Evolutionary conservation across 2,888 invertebrate genomes (phyloP).

Genomic region (Aphodius granarius): DNA sequence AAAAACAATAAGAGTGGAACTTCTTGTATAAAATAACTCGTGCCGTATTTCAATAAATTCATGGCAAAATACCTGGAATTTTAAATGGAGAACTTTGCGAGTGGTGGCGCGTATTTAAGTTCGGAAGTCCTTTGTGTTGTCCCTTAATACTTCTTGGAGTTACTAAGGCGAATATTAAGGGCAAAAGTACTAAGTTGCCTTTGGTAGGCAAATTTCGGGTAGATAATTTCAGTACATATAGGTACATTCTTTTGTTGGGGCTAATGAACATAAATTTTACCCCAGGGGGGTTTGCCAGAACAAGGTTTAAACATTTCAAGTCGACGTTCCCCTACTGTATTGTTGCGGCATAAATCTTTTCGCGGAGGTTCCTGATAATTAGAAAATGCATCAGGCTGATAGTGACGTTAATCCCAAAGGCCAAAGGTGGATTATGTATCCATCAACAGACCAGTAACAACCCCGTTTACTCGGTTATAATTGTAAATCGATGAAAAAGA

Average conservation of each 20-base stretch:
- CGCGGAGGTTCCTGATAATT: constrained; percentile 36
- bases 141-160: neutral
- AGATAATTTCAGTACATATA: neutral
- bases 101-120: neutral
- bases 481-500: neutral
- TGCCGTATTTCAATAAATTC: neutral
- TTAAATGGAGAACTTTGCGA: neutral
- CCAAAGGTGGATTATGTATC: constrained; percentile 32
- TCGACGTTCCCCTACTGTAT: constrained; percentile 25
- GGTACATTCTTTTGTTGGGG: neutral
- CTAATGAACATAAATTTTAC: neutral
- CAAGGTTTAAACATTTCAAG: constrained; percentile 12
- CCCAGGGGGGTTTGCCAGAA: neutral
- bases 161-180: neutral
- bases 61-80: neutral
- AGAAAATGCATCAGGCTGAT: constrained; percentile 42
- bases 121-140: neutral
- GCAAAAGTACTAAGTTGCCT: neutral
- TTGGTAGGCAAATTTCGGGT: neutral
- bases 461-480: neutral
- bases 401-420: constrained; percentile 35
- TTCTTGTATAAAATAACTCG: neutral
- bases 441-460: constrained; percentile 1
- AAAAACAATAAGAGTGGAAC: neutral
- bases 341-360: constrained; percentile 35